Conservation (phyloP, 1,140 invertebrate genomes). For the Apis laboriosa region DNA sequence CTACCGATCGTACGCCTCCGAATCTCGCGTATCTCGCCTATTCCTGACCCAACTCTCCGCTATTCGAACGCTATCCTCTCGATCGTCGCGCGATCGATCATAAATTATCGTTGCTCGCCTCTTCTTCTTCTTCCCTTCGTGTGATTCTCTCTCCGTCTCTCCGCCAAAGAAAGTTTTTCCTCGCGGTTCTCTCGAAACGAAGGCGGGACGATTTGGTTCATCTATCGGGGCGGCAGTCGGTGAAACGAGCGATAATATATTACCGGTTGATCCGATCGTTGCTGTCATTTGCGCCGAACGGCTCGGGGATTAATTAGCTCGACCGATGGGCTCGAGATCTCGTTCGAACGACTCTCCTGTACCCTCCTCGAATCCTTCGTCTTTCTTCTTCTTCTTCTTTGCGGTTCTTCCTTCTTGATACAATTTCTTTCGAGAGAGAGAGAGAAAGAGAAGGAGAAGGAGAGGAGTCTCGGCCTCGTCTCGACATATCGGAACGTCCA, state of each 20-base stretch:
- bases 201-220: conserved; percentile 40
- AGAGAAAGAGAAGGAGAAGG: background rate
- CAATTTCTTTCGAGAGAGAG: conserved; percentile 32
- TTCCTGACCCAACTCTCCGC: background rate
- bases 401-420: background rate
- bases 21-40: conserved; percentile 11
- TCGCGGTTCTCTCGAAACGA: background rate
- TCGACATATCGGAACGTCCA: conserved; percentile 62
- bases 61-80: background rate
- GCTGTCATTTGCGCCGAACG: conserved; percentile 64
- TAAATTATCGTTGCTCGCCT: conserved; percentile 62
- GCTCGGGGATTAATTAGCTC: conserved; percentile 66
- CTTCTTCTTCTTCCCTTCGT: background rate
- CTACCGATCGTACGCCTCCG: conserved; percentile 14
- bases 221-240: conserved; percentile 52
- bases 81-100: conserved; percentile 45
- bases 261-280: conserved; percentile 62
- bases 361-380: conserved; percentile 36
- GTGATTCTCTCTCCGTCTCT: background rate
- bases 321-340: conserved; percentile 58
- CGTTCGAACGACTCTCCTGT: conserved; percentile 48
- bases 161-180: conserved; percentile 36
- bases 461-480: conserved; percentile 43
- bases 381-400: conserved; percentile 22
- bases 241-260: conserved; percentile 68